These are phyloP conservation scores for Pomacea canaliculata DNA, from an alignment of 2,888 invertebrate species.

Conservation along the genomic window DNA sequence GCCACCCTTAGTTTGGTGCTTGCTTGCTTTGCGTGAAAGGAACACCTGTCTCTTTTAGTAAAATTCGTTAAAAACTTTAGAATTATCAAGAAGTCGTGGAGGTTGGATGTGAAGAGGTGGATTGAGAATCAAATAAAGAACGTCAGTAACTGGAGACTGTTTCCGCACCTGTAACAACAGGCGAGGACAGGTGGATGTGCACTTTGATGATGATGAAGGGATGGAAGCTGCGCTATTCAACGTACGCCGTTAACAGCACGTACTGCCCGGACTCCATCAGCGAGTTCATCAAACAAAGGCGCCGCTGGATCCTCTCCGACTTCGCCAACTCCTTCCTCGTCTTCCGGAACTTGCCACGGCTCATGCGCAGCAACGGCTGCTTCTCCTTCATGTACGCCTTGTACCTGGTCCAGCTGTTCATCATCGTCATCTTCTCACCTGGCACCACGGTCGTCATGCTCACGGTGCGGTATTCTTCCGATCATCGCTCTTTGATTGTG, in stretches of 20 bases:
- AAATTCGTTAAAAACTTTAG: too few relatives aligned
- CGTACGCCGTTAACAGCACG: slow-evolving; percentile 50
- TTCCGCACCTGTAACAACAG: slow-evolving; percentile 22
- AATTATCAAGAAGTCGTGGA: too few relatives aligned
- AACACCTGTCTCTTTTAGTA: too few relatives aligned
- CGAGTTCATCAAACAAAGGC: slow-evolving; percentile 50
- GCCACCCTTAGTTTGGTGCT: too few relatives aligned
- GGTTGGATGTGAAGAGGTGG: too few relatives aligned
- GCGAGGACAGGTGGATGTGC: slow-evolving; percentile 56
- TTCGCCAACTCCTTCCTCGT: slow-evolving; percentile 50
- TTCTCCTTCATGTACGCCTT: slow-evolving; percentile 47
- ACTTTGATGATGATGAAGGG: slow-evolving; percentile 55
- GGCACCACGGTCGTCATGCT: slow-evolving; percentile 49
- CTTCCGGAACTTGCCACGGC: slow-evolving; percentile 41
- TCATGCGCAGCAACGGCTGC: slow-evolving; percentile 47
- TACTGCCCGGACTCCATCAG: slow-evolving; percentile 47
- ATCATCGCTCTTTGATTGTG: background rate
- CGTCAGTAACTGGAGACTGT: too few relatives aligned
- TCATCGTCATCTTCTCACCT: slow-evolving; percentile 48
- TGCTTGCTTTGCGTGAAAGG: too few relatives aligned
- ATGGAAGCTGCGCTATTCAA: slow-evolving; percentile 49
- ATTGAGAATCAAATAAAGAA: too few relatives aligned
- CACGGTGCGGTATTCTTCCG: slow-evolving; percentile 23
- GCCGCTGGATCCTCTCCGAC: slow-evolving; percentile 53
- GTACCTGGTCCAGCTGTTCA: slow-evolving; percentile 47